Percentiles rank a stretch among this genome's conserved stretches.
Conservation (phyloP, 2,888 invertebrate genomes). For the Amorpha juglandis region DNA sequence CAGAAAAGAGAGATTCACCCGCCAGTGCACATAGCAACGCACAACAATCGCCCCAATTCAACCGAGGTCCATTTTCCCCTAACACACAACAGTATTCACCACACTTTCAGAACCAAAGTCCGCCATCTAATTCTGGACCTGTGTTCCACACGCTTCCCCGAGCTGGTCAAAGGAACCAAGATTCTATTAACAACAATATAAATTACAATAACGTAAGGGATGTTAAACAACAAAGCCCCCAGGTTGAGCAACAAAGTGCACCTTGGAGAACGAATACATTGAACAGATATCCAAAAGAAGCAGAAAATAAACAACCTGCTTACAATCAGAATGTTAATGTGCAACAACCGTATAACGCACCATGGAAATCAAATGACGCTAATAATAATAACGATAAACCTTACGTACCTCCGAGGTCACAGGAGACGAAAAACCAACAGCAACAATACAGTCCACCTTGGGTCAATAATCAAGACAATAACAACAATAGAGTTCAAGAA, state of each 20-base stretch:
- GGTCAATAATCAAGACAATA: slow-evolving; percentile 58
- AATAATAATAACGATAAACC: slow-evolving; percentile 60
- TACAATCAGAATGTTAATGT: slow-evolving; percentile 57
- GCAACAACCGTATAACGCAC: slow-evolving; percentile 63
- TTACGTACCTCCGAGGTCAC: slow-evolving; percentile 64
- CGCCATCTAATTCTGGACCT: slow-evolving; percentile 53
- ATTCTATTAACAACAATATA: slow-evolving; percentile 57
- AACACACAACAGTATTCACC: slow-evolving; percentile 60
- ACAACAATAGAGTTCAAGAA: slow-evolving; percentile 64
- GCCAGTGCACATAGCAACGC: slow-evolving; percentile 53
- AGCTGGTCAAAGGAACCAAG: slow-evolving; percentile 62
- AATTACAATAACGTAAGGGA: slow-evolving; percentile 60
- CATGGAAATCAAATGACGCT: slow-evolving; percentile 66
- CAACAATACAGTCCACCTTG: slow-evolving; percentile 66
- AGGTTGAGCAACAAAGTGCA: slow-evolving; percentile 54
- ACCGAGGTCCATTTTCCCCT: slow-evolving; percentile 64
- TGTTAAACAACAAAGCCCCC: slow-evolving; percentile 51
- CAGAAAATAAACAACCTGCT: slow-evolving; percentile 55
- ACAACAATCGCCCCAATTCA: slow-evolving; percentile 57
- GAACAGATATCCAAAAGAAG: slow-evolving; percentile 63
- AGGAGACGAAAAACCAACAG: slow-evolving; percentile 59
- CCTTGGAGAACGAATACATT: slow-evolving; percentile 76
- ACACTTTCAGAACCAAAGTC: slow-evolving; percentile 58
- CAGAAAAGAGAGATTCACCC: slow-evolving; percentile 75
- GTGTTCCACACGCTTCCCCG: slow-evolving; percentile 72